Percentiles rank a stretch among this genome's conserved stretches.
phyloP scores from a whole-genome alignment of 2,113 vertebrate genomes.

The Recurvirostra avosetta region DNA sequence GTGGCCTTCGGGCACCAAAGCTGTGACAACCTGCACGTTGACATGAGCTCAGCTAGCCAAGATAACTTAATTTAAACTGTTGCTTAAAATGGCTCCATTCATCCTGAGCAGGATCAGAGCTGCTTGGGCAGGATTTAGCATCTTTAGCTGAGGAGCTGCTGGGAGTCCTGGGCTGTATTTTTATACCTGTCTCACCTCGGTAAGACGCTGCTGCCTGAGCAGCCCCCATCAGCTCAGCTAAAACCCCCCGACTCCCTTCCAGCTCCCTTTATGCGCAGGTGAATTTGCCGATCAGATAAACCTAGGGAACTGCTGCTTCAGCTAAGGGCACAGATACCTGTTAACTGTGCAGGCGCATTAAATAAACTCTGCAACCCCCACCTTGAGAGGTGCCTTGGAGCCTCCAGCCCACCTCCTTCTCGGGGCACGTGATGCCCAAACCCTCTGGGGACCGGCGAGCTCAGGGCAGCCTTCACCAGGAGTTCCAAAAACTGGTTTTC shows the following conservation, averaged over 20 bases:
- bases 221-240: background rate
- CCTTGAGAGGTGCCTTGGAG: rapidly evolving
- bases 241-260: background rate
- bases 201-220: background rate
- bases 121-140: conserved; percentile 30
- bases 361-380: rapidly evolving
- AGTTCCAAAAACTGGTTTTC: background rate
- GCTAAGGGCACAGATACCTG: rapidly evolving
- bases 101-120: conserved; percentile 53
- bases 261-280: background rate
- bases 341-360: rapidly evolving
- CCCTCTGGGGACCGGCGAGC: background rate
- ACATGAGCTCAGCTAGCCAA: background rate
- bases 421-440: background rate
- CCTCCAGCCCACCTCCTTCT: background rate
- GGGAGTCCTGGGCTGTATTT: background rate
- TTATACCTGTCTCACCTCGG: background rate
- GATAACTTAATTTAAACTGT: conserved; percentile 26
- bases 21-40: background rate
- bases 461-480: too few relatives aligned
- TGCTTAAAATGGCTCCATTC: conserved; percentile 56
- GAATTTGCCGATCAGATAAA: background rate
- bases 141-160: background rate
- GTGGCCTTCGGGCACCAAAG: background rate
- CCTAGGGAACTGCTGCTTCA: background rate